Conservation (phyloP, 2,113 vertebrate species). For the Leptosomus discolor region DNA sequence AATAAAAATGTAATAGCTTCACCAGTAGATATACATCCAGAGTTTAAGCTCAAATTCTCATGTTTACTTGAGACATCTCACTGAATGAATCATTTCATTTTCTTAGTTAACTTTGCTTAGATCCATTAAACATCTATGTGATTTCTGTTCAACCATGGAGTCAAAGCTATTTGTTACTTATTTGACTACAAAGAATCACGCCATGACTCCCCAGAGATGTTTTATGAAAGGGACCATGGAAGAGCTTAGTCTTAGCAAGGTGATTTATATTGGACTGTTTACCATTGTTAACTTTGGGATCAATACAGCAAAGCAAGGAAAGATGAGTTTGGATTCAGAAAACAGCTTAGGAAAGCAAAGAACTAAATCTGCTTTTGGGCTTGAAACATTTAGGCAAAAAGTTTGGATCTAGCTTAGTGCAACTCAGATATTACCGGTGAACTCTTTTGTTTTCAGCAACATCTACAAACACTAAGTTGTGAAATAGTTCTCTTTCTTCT, state of each 20-base stretch:
- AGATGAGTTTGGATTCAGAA: neutral
- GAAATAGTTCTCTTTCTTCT: neutral
- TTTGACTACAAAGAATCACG: neutral
- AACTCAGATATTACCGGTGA: neutral
- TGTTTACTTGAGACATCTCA: neutral
- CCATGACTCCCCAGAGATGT: neutral
- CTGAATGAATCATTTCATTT: neutral
- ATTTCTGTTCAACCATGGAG: neutral
- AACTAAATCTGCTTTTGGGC: neutral
- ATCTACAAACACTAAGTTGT: neutral
- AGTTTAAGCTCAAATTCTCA: neutral
- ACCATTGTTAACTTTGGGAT: neutral
- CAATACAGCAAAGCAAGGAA: conserved; percentile 5
- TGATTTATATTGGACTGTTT: neutral
- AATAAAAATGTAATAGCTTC: neutral
- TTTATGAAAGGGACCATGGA: neutral
- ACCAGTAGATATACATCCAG: neutral
- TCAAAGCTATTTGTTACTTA: neutral
- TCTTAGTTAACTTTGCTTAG: neutral
- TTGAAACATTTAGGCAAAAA: neutral
- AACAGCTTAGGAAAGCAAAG: neutral
- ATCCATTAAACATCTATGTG: neutral
- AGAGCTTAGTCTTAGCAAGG: neutral
- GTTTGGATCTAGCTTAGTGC: neutral
- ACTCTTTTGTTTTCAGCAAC: neutral